Evolutionary conservation across 2,113 vertebrate genomes (phyloP).

Genomic region (Gobio gobio): DNA sequence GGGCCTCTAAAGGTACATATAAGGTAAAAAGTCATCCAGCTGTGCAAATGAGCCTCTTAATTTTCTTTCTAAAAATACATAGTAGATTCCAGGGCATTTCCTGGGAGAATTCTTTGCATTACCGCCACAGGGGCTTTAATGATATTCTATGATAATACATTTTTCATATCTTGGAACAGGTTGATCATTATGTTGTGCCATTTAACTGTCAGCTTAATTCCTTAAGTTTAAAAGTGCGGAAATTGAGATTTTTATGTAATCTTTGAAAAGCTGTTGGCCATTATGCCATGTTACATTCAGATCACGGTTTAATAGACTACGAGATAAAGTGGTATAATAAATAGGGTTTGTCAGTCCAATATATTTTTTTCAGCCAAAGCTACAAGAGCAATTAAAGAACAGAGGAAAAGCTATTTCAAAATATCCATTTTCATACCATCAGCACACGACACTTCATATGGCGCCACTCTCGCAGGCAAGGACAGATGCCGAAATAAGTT

Average conservation of each 20-base stretch:
- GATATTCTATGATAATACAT: constrained; percentile 10
- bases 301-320: constrained; percentile 36
- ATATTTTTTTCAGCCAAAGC: constrained; percentile 31
- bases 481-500: constrained; percentile 15
- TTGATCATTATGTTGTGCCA: constrained; percentile 14
- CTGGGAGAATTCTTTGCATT: not conserved
- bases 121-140: constrained; percentile 1
- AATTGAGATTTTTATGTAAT: not conserved
- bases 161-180: constrained; percentile 24
- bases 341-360: constrained; percentile 43
- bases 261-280: not conserved
- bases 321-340: constrained; percentile 39
- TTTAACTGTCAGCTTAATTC: constrained; percentile 19
- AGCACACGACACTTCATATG: constrained; percentile 34
- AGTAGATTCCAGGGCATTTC: constrained; percentile 2
- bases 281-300: not conserved
- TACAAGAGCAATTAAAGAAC: constrained; percentile 42
- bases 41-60: not conserved
- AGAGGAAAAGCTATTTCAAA: constrained; percentile 30
- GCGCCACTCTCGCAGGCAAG: not conserved
- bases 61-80: not conserved
- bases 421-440: constrained; percentile 39
- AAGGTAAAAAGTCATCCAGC: constrained; percentile 1
- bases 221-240: not conserved
- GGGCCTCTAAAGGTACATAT: not conserved